Evolutionary conservation across 2,888 invertebrate species (phyloP).

Genomic region (Erynnis tages): DNA sequence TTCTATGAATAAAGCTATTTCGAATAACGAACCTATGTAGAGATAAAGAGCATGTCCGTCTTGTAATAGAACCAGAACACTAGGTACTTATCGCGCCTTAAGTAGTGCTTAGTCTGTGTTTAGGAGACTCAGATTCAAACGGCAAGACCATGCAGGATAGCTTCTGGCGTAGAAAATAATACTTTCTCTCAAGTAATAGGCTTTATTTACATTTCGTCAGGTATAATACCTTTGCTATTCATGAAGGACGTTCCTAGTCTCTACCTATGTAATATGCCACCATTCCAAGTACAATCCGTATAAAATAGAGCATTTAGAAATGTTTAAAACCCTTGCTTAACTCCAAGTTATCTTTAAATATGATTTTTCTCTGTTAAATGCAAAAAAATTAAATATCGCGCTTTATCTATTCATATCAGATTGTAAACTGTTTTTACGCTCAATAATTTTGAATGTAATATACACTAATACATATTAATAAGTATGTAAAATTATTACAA

Average conservation of each 20-base stretch:
- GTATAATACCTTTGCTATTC: too few species aligned
- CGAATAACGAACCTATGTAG: background rate
- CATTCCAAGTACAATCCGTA: too few species aligned
- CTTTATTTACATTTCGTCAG: background rate
- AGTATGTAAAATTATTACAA: conserved; percentile 30
- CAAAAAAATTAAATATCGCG: too few species aligned
- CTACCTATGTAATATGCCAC: too few species aligned
- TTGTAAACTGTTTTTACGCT: too few species aligned
- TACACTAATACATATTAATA: conserved; percentile 6
- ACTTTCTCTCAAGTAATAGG: conserved; percentile 11
- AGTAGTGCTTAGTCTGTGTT: background rate
- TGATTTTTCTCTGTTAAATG: too few species aligned
- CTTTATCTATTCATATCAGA: too few species aligned
- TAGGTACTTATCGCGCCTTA: background rate
- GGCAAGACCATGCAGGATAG: background rate
- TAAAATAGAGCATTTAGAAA: too few species aligned
- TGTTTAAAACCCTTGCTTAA: too few species aligned
- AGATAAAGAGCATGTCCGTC: background rate
- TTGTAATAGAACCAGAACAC: background rate
- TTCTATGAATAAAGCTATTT: too few species aligned
- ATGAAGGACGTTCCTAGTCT: too few species aligned
- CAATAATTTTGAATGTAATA: background rate
- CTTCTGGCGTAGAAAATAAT: conserved; percentile 18
- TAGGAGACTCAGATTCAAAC: background rate
- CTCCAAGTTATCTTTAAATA: too few species aligned